Conservation (phyloP, 2,888 invertebrate genomes). For the Hemistola chrysoprasaria region DNA sequence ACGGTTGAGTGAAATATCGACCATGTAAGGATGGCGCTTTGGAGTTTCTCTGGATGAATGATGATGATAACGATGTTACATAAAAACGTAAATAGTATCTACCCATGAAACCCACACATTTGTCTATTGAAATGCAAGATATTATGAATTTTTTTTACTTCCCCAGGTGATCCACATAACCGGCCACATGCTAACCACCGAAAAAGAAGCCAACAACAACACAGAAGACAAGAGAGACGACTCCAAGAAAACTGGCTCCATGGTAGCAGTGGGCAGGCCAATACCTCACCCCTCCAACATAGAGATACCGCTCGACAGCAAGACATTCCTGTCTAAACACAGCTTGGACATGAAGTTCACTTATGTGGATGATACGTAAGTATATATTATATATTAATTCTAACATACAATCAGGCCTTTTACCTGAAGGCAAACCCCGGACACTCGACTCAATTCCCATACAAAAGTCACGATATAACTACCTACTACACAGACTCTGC, state of each 20-base stretch:
- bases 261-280: conserved; percentile 90
- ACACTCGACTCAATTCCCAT: too few relatives aligned
- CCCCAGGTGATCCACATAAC: conserved; percentile 93
- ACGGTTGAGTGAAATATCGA: too few relatives aligned
- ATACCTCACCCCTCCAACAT: conserved; percentile 96
- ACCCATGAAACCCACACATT: too few relatives aligned
- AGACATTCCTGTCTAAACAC: conserved; percentile 96
- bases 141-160: neutral
- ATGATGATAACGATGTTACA: too few relatives aligned
- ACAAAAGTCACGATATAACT: too few relatives aligned
- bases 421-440: too few relatives aligned
- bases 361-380: conserved; percentile 96
- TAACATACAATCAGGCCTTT: neutral
- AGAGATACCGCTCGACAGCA: conserved; percentile 93
- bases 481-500: too few relatives aligned
- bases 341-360: conserved; percentile 97
- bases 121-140: too few relatives aligned
- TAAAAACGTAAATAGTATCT: too few relatives aligned
- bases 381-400: conserved; percentile 32
- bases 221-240: conserved; percentile 58
- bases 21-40: too few relatives aligned
- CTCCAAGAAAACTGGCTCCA: conserved; percentile 67
- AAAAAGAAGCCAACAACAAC: conserved; percentile 45
- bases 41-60: too few relatives aligned
- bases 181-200: conserved; percentile 86